Conservation (phyloP, 2,113 vertebrate genomes). For the Cettia cetti region DNA sequence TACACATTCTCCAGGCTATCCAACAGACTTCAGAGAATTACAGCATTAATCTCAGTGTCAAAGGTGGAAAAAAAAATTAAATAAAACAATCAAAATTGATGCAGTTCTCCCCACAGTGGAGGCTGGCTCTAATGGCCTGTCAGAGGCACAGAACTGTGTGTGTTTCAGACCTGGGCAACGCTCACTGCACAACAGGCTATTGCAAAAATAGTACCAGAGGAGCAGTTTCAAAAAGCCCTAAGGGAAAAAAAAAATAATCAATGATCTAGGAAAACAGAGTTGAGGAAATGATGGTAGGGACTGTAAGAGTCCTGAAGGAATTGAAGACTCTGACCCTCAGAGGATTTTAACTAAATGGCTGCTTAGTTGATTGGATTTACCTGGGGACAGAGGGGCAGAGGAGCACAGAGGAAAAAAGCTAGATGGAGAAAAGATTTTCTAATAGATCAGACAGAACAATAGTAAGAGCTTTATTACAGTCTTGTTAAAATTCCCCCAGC, state of each 20-base stretch:
- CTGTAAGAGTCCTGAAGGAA: conserved; percentile 59
- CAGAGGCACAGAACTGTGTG: background rate
- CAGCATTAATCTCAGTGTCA: background rate
- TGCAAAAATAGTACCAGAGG: conserved; percentile 6
- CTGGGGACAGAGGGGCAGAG: background rate
- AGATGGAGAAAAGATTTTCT: conserved; percentile 49
- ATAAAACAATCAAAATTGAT: conserved; percentile 32
- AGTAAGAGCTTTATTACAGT: conserved; percentile 48
- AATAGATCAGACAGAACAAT: conserved; percentile 23
- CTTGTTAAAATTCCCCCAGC: conserved; percentile 52
- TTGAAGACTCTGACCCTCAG: conserved; percentile 60
- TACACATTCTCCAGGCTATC: background rate
- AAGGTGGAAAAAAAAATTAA: background rate
- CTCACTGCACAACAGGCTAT: background rate
- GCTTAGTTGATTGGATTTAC: conserved; percentile 76
- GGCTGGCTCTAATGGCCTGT: conserved; percentile 1
- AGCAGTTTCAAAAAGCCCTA: conserved; percentile 51
- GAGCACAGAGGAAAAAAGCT: conserved; percentile 8
- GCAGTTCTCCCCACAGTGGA: background rate
- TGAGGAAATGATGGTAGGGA: conserved; percentile 44
- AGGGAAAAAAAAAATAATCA: conserved; percentile 4
- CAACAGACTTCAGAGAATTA: conserved; percentile 2
- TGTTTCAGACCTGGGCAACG: background rate
- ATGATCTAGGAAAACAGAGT: conserved; percentile 51
- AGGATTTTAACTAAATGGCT: conserved; percentile 73